Base-by-base conservation (phyloP, 1,140 invertebrate genomes). In the Drosophila busckii region DNA sequence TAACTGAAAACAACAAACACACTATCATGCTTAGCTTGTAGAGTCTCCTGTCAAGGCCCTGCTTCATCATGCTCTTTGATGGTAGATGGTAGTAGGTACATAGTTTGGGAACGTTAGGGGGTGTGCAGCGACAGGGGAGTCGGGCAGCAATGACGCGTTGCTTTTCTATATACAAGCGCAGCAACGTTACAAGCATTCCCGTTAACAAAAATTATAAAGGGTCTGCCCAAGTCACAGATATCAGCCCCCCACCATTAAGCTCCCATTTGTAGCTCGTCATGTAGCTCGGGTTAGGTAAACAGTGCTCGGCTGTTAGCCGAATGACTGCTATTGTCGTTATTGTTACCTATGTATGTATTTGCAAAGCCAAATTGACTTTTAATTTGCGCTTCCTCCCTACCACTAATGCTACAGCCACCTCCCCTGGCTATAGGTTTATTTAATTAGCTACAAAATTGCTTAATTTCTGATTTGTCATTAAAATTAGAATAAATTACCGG, bases 11-110 rank as follows among this genome's bases (percentile, higher is more conserved):
- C 23, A 60, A 56, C 44, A 49, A 71, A 63, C 42, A 66, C 61
- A 78, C 41, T 34, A 78, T n/a, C n/a, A n/a, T n/a, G n/a, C n/a
- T n/a, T n/a, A n/a, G n/a, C 63, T 80, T 67, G 62, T 48, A 80
- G 80, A 80, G 73, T 78, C 71, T 78, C 71, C 44, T 78, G 68
- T 23, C 45, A 25, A 80, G 71, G 73, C 71, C 67, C 63, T 54
- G 62, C 26, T 78, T 53, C 67, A 38, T 28, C 25, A 31, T 50
- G 55, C 55, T 55, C 61, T n/a, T n/a, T n/a, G 32, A 46, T 59
- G 41, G 34, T 59, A 53, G 10, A 53, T 37, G 41, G 37, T 28
- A 52, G 44, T 31, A 10, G 31, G 22, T 31, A 37, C 20, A 13
- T 16, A 49, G 55, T 16, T 45, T 15, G 29, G 17, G 25, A 38